Base-by-base conservation (phyloP, 2,888 invertebrate species). In the Hirtodrosophila trivittata region DNA sequence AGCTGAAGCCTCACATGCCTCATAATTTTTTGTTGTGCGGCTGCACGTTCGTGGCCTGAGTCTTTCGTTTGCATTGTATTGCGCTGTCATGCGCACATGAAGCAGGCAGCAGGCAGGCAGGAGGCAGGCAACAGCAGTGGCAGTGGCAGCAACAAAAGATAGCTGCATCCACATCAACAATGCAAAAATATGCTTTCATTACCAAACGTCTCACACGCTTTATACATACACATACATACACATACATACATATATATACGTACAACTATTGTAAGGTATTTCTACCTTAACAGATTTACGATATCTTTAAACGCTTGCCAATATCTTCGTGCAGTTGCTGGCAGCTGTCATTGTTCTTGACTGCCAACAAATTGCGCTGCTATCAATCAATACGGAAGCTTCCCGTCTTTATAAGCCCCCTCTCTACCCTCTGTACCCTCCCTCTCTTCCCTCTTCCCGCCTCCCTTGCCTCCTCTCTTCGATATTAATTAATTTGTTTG, bases 161-260 rank as follows among this genome's bases (percentile, higher is more conserved):
- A 38, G 28, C 16, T 28, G 50, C 63, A 47, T 28, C 45, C 52
- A 41, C 72, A 81, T 83, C 69, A 77, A 66, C 67, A 70, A 81
- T 81, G 84, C 69, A 60, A 83, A 81, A 80, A 83, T 80, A 83
- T 83, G 81, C 84, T 81, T 81, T 81, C 81, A 81, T 81, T 81
- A 81, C 75, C 81, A 80, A 83, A 81, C 72, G 80, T 58, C 69
- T 62, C 50, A 50, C 73, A 63, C 41, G 64, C 49, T 47, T 65
- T 55, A 43, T 55, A 60, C 55, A 63, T 62, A n/a, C 75, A 52
- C 73, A 82, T 66, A 63, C 60, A 73, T 67, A 57, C 66, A 67
- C 52, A 42, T 38, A 65, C 38, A 39, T 62, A 60, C 49, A 38
- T 32, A 37, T 42, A 41, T 41, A 30, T 42, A 25, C 38, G 21